These are phyloP conservation scores for Adrianichthys oophorus DNA, from an alignment of 2,797 vertebrate genomes.

Conservation along the genomic window DNA sequence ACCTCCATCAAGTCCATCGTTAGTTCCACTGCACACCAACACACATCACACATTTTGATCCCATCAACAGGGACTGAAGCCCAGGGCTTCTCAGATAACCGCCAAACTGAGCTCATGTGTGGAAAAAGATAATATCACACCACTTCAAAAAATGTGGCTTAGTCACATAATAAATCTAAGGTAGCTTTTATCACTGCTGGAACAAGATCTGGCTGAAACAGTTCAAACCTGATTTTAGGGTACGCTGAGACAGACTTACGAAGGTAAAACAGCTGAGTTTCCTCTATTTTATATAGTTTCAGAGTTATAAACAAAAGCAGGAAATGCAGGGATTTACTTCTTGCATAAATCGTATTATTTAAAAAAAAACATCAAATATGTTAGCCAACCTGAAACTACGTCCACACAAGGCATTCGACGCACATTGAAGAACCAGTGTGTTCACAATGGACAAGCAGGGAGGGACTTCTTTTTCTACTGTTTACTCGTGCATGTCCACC, in stretches of 20 bases:
- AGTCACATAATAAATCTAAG: constrained; percentile 16
- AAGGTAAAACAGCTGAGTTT: not conserved
- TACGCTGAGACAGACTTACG: not conserved
- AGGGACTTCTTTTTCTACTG: no score
- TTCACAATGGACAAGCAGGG: no score
- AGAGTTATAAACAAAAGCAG: no score
- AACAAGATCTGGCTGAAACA: not conserved
- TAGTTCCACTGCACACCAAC: constrained; percentile 33
- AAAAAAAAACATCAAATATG: no score
- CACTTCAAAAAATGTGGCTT: constrained; percentile 27
- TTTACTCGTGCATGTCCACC: no score
- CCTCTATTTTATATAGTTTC: not conserved
- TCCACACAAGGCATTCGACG: no score
- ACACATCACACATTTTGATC: constrained; percentile 57
- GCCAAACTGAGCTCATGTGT: constrained; percentile 36
- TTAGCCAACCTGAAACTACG: no score
- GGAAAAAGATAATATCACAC: constrained; percentile 33
- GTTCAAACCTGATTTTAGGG: constrained; percentile 2
- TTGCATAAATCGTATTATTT: no score
- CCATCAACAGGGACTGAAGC: constrained; percentile 29
- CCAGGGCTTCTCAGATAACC: constrained; percentile 41
- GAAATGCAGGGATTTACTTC: no score
- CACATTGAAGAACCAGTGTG: no score
- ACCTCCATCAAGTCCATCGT: constrained; percentile 27
- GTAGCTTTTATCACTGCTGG: constrained; percentile 17